Base-by-base conservation (phyloP, 1,140 invertebrate species). In the Lysiphlebus fabarum region DNA sequence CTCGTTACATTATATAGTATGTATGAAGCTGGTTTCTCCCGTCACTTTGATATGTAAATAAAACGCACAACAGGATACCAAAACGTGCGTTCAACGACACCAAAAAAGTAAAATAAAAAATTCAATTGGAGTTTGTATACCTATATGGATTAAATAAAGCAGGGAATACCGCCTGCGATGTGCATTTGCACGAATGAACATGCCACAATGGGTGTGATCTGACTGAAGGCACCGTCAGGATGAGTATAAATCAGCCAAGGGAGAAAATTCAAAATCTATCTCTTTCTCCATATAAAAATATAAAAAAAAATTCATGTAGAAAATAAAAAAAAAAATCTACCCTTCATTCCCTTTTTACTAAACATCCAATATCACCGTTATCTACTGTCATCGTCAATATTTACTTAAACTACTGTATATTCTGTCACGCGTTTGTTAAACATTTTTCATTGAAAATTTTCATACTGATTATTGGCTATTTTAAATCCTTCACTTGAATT, bases 1-100 rank as follows among this genome's bases (percentile, higher is more conserved):
- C 17, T 26, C 17, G 17, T 26, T 26, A 26, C 17, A 26, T n/a
- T n/a, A n/a, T n/a, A n/a, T n/a, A n/a, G n/a, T n/a, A n/a, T 26
- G 17, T 26, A n/a, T n/a, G n/a, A n/a, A n/a, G n/a, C 17, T 26
- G 4, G 17, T 26, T 26, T 26, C 17, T 37, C n/a, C 61, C 64
- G 67, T 72, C 70, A 75, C 74, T 76, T 76, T 76, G 74, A 76
- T 73, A 76, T 76, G 74, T 74, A 76, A 76, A 76, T 76, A 76
- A 59, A 45, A 68, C 67, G 65, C 70, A 62, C 64, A 61, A 63
- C 67, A 61, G 70, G 67, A 56, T 60, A 56, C 44, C 58, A 34
- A 44, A 55, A 59, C 40, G 51, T 58, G 26, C 45, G 67, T 64
- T 64, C 53, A 36, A 51, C 34, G 49, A 51, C 48, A 56, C 43